Evolutionary conservation across 1,140 invertebrate species (phyloP).

Genomic region (Steinernema feltiae): DNA sequence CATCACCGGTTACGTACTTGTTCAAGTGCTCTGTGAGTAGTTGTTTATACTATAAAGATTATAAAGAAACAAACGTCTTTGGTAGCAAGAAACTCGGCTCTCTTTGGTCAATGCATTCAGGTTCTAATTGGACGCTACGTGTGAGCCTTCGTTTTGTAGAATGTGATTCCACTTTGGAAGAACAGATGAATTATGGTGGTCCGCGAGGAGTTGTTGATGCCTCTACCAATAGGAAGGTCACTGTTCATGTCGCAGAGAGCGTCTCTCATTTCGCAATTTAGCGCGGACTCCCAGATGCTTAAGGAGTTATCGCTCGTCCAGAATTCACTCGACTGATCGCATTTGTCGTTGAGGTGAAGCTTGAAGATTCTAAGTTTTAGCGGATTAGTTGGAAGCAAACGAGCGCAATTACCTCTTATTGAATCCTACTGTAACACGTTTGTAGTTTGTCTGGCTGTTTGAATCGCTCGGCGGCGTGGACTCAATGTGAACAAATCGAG

Average conservation of each 20-base stretch:
- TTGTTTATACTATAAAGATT: not conserved
- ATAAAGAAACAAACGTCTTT: not conserved
- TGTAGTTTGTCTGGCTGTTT: conserved; percentile 2
- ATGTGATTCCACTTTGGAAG: not conserved
- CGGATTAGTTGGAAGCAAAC: too few relatives aligned
- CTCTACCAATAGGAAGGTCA: not conserved
- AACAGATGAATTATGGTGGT: not conserved
- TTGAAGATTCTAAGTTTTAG: not conserved
- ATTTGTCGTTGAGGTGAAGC: not conserved
- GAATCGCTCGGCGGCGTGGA: not conserved
- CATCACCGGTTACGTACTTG: too few relatives aligned
- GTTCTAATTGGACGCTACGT: not conserved
- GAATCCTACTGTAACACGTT: not conserved
- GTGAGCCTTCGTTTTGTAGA: not conserved
- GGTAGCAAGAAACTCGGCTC: not conserved
- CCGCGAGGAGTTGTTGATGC: not conserved
- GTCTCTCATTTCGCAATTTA: not conserved
- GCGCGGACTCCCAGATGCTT: not conserved
- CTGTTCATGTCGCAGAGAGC: conserved; percentile 1
- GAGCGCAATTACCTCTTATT: not conserved
- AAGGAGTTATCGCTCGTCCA: conserved; percentile 3
- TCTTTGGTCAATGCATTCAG: conserved; percentile 2
- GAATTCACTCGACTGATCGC: conserved; percentile 3
- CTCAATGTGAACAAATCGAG: not conserved
- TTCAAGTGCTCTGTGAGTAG: not conserved